Percentiles rank a stretch among this genome's conserved stretches.
phyloP scores from a whole-genome alignment of 2,113 vertebrate genomes.

The Ginglymostoma cirratum region DNA sequence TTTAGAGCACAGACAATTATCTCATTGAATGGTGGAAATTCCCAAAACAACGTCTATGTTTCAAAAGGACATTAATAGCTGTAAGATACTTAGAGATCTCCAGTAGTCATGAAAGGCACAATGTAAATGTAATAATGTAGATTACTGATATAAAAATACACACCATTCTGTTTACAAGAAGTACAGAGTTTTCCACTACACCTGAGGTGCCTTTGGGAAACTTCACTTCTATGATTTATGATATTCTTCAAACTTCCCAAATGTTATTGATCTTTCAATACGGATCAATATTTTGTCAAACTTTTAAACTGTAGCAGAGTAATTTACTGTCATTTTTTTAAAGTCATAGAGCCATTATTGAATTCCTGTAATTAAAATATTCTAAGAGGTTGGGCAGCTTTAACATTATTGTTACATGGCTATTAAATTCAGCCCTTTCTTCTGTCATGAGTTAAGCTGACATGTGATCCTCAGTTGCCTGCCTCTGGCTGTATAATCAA shows the following conservation, averaged over 20 bases:
- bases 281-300: slow-evolving; percentile 1
- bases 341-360: neutral
- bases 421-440: slow-evolving; percentile 17
- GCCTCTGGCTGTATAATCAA: neutral
- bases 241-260: neutral
- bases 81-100: neutral
- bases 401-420: slow-evolving; percentile 2
- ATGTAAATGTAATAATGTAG: neutral
- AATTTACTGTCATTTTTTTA: neutral
- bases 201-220: neutral
- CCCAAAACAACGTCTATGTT: neutral
- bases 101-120: neutral
- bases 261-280: neutral
- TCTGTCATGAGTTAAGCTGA: slow-evolving; percentile 27
- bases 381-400: neutral
- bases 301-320: neutral
- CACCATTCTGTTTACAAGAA: neutral
- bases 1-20: neutral
- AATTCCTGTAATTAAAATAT: slow-evolving; percentile 18
- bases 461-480: neutral
- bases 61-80: neutral
- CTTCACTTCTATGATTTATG: neutral
- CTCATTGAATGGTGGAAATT: neutral
- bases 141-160: neutral
- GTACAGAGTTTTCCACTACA: neutral